Evolutionary conservation across 1,140 invertebrate genomes (phyloP).

Genomic region (Delia radicum): DNA sequence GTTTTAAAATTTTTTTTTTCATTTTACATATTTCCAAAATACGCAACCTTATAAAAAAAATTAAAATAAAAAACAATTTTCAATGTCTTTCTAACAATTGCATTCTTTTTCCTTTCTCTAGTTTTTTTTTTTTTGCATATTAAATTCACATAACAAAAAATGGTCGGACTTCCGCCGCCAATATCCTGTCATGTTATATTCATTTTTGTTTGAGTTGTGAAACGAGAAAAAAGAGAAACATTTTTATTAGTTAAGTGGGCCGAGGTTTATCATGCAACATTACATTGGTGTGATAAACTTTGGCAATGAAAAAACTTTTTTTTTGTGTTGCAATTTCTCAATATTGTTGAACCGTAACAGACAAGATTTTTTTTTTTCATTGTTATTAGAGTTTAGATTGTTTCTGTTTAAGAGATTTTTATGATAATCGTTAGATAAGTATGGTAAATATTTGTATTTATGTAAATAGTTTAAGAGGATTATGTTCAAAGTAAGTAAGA

Average conservation of each 20-base stretch:
- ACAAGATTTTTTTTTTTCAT: neutral
- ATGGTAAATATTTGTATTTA: neutral
- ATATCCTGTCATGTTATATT: conserved; percentile 26
- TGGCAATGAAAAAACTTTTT: conserved; percentile 9
- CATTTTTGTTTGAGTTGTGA: neutral
- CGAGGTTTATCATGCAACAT: neutral
- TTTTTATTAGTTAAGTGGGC: conserved; percentile 29
- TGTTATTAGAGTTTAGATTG: neutral
- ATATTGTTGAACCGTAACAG: neutral
- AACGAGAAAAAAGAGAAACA: neutral
- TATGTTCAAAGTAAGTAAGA: neutral
- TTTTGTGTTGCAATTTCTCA: neutral
- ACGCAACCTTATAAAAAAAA: no score
- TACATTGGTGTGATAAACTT: neutral
- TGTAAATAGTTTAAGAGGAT: neutral
- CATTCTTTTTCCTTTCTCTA: neutral
- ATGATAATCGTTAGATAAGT: conserved; percentile 18
- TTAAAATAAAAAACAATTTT: neutral
- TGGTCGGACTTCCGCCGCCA: conserved; percentile 30
- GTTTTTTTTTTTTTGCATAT: conserved; percentile 22
- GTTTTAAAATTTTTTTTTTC: neutral
- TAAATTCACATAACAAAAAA: conserved; percentile 30
- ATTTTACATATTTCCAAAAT: no score
- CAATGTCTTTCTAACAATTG: neutral
- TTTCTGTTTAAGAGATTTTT: conserved; percentile 16